A percentile compares a stretch with the other conserved stretches of the same genome.
phyloP scores from a whole-genome alignment of 2,888 invertebrate genomes.

The Drosophila dives region DNA sequence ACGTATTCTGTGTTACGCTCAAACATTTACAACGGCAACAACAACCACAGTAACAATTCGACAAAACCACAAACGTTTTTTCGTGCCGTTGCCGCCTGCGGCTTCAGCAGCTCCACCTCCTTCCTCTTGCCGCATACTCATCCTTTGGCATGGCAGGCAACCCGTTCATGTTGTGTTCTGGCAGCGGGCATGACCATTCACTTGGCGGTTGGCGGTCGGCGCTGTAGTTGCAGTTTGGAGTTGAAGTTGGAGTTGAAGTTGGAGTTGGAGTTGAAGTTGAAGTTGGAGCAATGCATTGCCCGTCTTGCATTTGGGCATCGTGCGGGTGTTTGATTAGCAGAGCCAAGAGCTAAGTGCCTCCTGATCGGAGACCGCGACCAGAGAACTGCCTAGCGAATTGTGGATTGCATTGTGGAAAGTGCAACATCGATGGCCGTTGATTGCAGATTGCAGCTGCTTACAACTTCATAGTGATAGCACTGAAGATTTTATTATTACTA shows the following conservation, averaged over 20 bases:
- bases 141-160: slow-evolving; percentile 29
- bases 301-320: slow-evolving; percentile 57
- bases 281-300: slow-evolving; percentile 1
- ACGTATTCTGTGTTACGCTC: slow-evolving; percentile 85
- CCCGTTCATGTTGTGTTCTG: slow-evolving; percentile 57
- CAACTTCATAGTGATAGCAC: slow-evolving; percentile 68
- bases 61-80: slow-evolving; percentile 75
- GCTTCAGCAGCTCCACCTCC: slow-evolving; percentile 29
- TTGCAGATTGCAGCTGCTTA: slow-evolving; percentile 71
- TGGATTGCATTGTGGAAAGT: slow-evolving; percentile 41
- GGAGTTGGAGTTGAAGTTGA: background rate
- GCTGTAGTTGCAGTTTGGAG: slow-evolving; percentile 4
- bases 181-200: slow-evolving; percentile 72
- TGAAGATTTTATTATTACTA: slow-evolving; percentile 43
- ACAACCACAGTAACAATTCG: slow-evolving; percentile 43
- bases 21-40: slow-evolving; percentile 80
- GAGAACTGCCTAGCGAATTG: slow-evolving; percentile 23
- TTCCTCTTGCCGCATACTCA: background rate
- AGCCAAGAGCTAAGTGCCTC: slow-evolving; percentile 31
- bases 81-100: slow-evolving; percentile 68
- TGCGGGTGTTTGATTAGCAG: slow-evolving; percentile 76
- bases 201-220: slow-evolving; percentile 29
- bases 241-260: background rate
- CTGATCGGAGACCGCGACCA: slow-evolving; percentile 10
- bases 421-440: slow-evolving; percentile 68